Conservation (phyloP, 2,888 invertebrate genomes). For the Anaspis maculata region DNA sequence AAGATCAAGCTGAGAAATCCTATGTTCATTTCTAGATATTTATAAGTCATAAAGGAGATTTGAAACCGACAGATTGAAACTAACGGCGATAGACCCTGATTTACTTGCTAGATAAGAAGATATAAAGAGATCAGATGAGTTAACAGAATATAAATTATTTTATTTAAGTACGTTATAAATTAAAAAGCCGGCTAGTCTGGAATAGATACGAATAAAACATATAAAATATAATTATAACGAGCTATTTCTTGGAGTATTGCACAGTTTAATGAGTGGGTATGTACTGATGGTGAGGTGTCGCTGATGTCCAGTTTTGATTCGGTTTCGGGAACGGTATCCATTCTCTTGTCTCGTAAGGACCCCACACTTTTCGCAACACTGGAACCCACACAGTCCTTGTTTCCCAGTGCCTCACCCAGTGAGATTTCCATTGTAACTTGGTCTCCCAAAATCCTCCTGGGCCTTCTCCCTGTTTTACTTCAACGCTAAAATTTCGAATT, state of each 20-base stretch:
- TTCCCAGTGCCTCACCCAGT: not conserved
- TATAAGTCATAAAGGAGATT: not conserved
- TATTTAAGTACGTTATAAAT: slow-evolving; percentile 1
- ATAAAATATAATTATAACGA: not conserved
- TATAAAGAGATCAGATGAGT: not conserved
- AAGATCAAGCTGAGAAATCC: not conserved
- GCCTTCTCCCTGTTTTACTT: not conserved
- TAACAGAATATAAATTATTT: not conserved
- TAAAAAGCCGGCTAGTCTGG: not conserved
- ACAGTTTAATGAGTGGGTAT: not conserved
- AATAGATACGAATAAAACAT: not conserved
- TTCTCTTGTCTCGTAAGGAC: not conserved
- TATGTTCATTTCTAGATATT: not conserved
- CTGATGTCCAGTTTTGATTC: not conserved
- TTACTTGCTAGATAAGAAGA: not conserved
- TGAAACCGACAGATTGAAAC: too few species aligned
- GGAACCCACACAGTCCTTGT: not conserved
- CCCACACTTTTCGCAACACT: not conserved
- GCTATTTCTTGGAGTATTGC: not conserved
- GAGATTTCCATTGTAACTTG: not conserved
- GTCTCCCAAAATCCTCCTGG: not conserved
- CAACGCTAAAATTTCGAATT: not conserved
- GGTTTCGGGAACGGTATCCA: not conserved
- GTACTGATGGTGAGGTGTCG: too few species aligned
- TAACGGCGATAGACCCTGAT: too few species aligned